These are phyloP conservation scores for Acipenser ruthenus DNA, from an alignment of 2,797 vertebrate genomes.

Conservation along the genomic window DNA sequence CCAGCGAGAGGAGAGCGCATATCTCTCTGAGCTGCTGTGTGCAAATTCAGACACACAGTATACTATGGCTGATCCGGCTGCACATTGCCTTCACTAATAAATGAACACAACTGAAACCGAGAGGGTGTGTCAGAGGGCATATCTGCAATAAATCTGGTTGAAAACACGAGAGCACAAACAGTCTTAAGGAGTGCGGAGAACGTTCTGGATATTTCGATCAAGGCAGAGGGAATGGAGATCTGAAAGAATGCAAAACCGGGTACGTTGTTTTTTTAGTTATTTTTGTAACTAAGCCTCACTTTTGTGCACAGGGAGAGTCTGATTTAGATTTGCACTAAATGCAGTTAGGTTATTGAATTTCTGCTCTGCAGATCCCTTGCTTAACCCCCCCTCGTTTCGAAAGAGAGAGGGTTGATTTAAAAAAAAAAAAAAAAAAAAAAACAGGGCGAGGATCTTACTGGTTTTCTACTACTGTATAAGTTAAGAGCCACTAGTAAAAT, in stretches of 20 bases:
- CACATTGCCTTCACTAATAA: conserved; percentile 8
- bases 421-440: not conserved
- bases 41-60: conserved; percentile 3
- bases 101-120: conserved; percentile 11
- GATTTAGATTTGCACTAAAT: no score
- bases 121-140: conserved; percentile 18
- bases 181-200: not conserved
- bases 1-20: conserved; percentile 1
- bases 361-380: no score
- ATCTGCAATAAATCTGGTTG: conserved; percentile 1
- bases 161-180: not conserved
- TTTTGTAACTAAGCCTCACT: not conserved
- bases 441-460: not conserved
- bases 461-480: not conserved
- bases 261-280: conserved; percentile 2
- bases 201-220: conserved; percentile 5
- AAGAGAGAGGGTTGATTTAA: not conserved
- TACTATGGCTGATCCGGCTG: conserved; percentile 8
- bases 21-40: not conserved
- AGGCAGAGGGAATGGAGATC: conserved; percentile 19
- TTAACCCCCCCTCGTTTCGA: not conserved
- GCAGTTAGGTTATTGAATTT: no score
- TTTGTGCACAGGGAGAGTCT: no score
- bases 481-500: not conserved
- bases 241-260: conserved; percentile 24